Base-by-base conservation (phyloP, 2,888 invertebrate species). In the Phalera bucephala region DNA sequence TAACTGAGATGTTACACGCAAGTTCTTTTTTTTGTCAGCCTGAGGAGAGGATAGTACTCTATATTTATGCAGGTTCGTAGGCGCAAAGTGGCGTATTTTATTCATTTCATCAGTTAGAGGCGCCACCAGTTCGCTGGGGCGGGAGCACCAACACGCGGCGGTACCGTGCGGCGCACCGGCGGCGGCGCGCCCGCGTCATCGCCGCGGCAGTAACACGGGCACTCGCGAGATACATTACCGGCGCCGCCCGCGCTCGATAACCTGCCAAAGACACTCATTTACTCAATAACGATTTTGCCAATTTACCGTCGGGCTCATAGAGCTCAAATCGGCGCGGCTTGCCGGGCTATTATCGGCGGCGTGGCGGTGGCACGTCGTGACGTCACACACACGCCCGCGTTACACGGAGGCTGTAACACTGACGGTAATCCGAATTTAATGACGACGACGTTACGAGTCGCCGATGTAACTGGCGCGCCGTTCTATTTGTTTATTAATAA, bases 221-320 rank as follows among this genome's bases (percentile, higher is more conserved):
- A 45, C 30, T 33, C 14, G 27, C 20, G 35, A 23, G 32, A 44
- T 37, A 36, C 27, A 42, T 37, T 37, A 31, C 17, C n/a, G 13
- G 13, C 4, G 19, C 25, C 11, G 23, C 33, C 28, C 10, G 19
- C 35, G 5, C 19, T 36, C 34, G 32, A 42, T 46, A 41, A 48
- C 44, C 48, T 52, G 54, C 49, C 52, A 45, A 35, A 45, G 41
- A 45, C 46, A 52, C 40, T 57, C 45, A 52, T 53, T 56, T 43
- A 39, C 46, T 52, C 41, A 48, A 48, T 52, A 47, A 54, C 45
- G 33, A 39, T 14, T 17, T n/a, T 12, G 29, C 17, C 26, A 12
- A 25, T 2, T n/a, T n/a, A 22, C 1, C n/a, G n/a, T 10, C 3
- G 3, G 3, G 10, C 1, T 4, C 22, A 10, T 22, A 10, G 5